These are phyloP conservation scores for Dreissena rostriformis DNA, from an alignment of 1,140 invertebrate species.

Conservation along the genomic window DNA sequence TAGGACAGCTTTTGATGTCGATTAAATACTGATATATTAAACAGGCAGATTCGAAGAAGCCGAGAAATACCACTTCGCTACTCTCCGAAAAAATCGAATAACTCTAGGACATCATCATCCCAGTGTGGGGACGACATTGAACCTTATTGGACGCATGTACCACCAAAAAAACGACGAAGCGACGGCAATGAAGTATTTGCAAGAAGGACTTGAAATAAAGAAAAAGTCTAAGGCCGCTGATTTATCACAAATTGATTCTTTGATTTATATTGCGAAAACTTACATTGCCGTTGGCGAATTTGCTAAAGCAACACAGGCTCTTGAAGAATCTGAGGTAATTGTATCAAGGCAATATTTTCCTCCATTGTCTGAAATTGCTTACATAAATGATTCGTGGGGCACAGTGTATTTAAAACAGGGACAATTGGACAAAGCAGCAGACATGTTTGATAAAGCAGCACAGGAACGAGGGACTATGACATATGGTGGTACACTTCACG, in stretches of 20 bases:
- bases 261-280: slow-evolving; percentile 28
- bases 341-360: neutral
- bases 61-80: slow-evolving; percentile 29
- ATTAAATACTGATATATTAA: no score
- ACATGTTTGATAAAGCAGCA: slow-evolving; percentile 30
- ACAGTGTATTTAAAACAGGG: slow-evolving; percentile 6
- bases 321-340: slow-evolving; percentile 33
- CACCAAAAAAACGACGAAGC: slow-evolving; percentile 28
- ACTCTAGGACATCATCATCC: slow-evolving; percentile 33
- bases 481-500: neutral
- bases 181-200: slow-evolving; percentile 28
- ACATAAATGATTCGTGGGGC: slow-evolving; percentile 35
- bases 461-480: slow-evolving; percentile 8
- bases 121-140: slow-evolving; percentile 13
- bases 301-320: slow-evolving; percentile 4
- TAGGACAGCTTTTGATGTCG: no score
- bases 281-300: neutral
- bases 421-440: slow-evolving; percentile 13
- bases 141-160: slow-evolving; percentile 46
- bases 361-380: neutral
- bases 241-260: slow-evolving; percentile 12
- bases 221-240: slow-evolving; percentile 1
- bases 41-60: slow-evolving; percentile 44
- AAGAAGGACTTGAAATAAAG: slow-evolving; percentile 35
- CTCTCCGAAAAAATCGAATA: neutral